These are phyloP conservation scores for Dynastes grantii DNA, from an alignment of 2,888 invertebrate species.

Conservation along the genomic window DNA sequence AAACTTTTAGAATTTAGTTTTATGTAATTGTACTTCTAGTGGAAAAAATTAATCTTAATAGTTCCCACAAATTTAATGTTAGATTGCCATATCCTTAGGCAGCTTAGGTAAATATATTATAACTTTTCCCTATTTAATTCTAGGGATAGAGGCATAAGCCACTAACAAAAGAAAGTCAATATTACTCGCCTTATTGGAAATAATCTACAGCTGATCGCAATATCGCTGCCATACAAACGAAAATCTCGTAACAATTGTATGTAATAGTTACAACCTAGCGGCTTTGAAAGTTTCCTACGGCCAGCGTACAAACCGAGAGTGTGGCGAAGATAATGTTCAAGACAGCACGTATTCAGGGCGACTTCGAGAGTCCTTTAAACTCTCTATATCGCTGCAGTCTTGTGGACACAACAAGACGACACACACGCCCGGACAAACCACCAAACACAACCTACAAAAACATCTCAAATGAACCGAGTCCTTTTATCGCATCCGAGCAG, in stretches of 20 bases:
- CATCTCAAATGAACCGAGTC: slow-evolving; percentile 40
- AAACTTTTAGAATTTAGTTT: no score
- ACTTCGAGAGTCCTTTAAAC: slow-evolving; percentile 35
- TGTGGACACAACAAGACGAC: slow-evolving; percentile 38
- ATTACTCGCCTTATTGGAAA: no score
- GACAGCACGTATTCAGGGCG: background rate
- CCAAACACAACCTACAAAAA: slow-evolving; percentile 36
- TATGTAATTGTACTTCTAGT: no score
- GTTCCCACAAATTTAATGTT: background rate
- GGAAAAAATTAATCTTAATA: background rate
- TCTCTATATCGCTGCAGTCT: slow-evolving; percentile 6
- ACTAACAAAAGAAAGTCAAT: no score
- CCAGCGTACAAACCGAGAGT: background rate
- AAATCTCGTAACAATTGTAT: background rate
- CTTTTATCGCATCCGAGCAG: slow-evolving; percentile 38
- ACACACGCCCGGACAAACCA: slow-evolving; percentile 31
- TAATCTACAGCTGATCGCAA: background rate
- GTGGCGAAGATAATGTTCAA: slow-evolving; percentile 2
- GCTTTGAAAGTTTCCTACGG: background rate
- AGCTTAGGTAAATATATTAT: no score
- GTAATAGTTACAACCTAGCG: slow-evolving; percentile 13
- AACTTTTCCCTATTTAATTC: no score
- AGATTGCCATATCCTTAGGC: background rate
- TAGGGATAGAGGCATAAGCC: no score
- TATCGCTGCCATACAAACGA: background rate